Base-by-base conservation (phyloP, 2,888 invertebrate genomes). In the Tachina lurida region DNA sequence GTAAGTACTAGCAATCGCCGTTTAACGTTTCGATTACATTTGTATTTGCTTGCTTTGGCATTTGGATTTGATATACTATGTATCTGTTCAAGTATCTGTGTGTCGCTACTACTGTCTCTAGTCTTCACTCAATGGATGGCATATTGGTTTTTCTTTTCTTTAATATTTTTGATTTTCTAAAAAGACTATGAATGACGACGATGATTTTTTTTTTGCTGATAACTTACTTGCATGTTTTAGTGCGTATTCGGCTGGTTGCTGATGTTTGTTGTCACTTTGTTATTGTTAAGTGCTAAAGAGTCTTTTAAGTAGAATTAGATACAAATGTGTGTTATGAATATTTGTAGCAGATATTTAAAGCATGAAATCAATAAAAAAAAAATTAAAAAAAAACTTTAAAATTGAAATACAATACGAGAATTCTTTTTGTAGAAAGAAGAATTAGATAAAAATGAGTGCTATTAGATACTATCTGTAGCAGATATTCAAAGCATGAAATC, bases 221-320 rank as follows among this genome's bases (percentile, higher is more conserved):
- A 83, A 83, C 63, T 85, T 78, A 52, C 58, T 70, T 74, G 77
- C 77, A 65, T 81, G 54, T 84, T 76, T 73, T 56, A 80, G 58
- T 71, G 52, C 63, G 71, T 77, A 73, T 75, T 54, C 62, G 56
- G 15, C 68, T 58, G 47, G 41, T 75, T 75, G 70, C 63, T 75
- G 79, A 76, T 80, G 75, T 84, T 78, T 78, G 39, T 65, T 85
- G 82, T 82, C 82, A 82, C 58, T 71, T 78, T 75, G 43, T 73
- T 60, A 60, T 75, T 74, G 70, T 85, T 75, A 71, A 76, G 75
- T 83, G 67, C 56, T 83, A 45, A 74, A 79, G 65, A 49, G 71
- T 54, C 56, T 56, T 31, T 47, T 49, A n/a, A 8, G 10, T 17
- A 52, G 3, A 52, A 17, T 3, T 17, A 22, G 13, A 45, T 65